Percentiles rank a stretch among this genome's conserved stretches.
Conservation (phyloP, 1,140 invertebrate species). For the Atta cephalotes region DNA sequence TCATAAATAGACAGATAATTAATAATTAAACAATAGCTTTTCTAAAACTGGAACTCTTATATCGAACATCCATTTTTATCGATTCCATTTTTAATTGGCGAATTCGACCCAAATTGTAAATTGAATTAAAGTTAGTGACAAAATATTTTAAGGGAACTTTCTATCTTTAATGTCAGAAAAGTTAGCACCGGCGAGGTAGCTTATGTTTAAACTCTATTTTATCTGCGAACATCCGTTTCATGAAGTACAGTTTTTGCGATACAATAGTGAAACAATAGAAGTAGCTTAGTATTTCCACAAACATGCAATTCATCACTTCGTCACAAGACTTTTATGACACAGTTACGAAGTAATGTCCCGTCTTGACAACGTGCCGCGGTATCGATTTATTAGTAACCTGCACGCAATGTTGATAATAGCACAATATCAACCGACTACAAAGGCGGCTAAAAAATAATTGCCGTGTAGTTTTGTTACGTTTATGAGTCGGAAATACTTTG, state of each 20-base stretch:
- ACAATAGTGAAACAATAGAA: slow-evolving; percentile 27
- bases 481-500: slow-evolving; percentile 4
- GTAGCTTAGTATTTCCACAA: background rate
- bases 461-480: background rate
- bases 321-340: slow-evolving; percentile 20
- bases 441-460: slow-evolving; percentile 32
- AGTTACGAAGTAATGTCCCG: slow-evolving; percentile 15
- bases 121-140: background rate
- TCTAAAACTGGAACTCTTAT: background rate
- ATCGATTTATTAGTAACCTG: slow-evolving; percentile 45
- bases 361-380: slow-evolving; percentile 23
- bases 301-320: slow-evolving; percentile 30
- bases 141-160: background rate
- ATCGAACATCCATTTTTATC: background rate
- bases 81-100: background rate
- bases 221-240: slow-evolving; percentile 6
- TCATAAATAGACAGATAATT: background rate
- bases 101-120: background rate
- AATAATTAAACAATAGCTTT: slow-evolving; percentile 10
- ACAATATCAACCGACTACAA: slow-evolving; percentile 5
- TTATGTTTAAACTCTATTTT: background rate
- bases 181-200: background rate
- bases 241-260: background rate
- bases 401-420: slow-evolving; percentile 42
- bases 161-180: background rate